Conservation (phyloP, 1,140 invertebrate species). For the Drosophila funebris region DNA sequence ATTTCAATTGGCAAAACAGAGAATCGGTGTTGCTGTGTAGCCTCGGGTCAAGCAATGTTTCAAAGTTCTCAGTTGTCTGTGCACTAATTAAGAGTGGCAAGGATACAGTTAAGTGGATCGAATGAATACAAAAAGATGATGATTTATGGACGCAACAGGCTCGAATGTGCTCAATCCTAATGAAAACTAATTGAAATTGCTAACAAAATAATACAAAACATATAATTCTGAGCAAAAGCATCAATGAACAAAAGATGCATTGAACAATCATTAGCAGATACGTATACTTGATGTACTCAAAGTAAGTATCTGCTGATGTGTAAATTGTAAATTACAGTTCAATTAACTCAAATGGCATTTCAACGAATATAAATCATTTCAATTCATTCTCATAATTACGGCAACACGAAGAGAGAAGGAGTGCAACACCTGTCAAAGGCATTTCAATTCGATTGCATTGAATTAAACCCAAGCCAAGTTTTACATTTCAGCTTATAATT, state of each 20-base stretch:
- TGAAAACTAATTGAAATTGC: constrained; percentile 23
- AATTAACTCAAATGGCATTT: constrained; percentile 14
- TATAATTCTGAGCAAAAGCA: not conserved
- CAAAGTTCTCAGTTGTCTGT: constrained; percentile 15
- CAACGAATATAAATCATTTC: constrained; percentile 19
- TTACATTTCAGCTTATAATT: not conserved
- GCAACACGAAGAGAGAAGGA: too few species aligned
- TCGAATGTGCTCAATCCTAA: not conserved
- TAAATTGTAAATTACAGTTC: constrained; percentile 31
- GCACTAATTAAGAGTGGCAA: constrained; percentile 10
- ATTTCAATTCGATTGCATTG: too few species aligned
- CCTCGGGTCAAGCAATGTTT: constrained; percentile 1
- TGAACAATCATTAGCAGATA: constrained; percentile 1
- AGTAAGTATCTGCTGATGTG: constrained; percentile 22
- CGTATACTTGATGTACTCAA: not conserved
- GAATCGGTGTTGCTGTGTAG: too few species aligned
- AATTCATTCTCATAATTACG: not conserved
- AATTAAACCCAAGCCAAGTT: too few species aligned
- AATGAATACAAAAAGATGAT: constrained; percentile 4
- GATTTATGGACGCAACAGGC: constrained; percentile 4
- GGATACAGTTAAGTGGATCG: not conserved
- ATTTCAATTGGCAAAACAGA: not conserved
- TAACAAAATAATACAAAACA: not conserved
- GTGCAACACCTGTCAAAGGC: too few species aligned
- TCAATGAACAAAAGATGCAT: not conserved